phyloP scores from a whole-genome alignment of 2,797 vertebrate species.

The Acanthurus leucopareius region DNA sequence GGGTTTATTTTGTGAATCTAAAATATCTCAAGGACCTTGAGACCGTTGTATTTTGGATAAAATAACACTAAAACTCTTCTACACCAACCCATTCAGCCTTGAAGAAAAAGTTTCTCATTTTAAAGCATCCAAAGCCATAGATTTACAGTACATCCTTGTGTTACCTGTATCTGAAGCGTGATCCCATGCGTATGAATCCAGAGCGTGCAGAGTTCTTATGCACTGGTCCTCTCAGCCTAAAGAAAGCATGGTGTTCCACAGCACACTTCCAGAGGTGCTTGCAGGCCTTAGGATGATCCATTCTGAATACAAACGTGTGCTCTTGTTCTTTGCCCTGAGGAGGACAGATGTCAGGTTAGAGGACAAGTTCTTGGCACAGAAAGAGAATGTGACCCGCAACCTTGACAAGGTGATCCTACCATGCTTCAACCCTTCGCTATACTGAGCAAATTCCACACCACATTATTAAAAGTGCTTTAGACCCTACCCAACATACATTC shows the following conservation, averaged over 20 bases:
- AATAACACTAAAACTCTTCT: not conserved
- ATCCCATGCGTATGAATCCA: constrained; percentile 96
- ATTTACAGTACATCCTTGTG: not conserved
- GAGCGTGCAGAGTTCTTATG: constrained; percentile 91
- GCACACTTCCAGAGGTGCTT: constrained; percentile 99
- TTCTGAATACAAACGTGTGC: constrained; percentile 97
- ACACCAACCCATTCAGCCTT: not conserved
- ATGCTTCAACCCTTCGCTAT: not conserved
- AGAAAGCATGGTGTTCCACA: constrained; percentile 98
- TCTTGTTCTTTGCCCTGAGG: constrained; percentile 96
- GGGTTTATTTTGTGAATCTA: not conserved
- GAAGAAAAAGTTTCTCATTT: too few species aligned
- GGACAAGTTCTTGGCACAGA: not conserved
- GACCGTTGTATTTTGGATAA: not conserved
- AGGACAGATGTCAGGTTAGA: not conserved
- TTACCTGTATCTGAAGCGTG: constrained; percentile 97
- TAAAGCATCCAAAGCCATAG: not conserved
- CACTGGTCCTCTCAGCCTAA: constrained; percentile 96
- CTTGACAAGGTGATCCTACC: not conserved
- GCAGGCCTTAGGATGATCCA: constrained; percentile 99
- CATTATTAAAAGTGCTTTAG: not conserved
- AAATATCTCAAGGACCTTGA: not conserved
- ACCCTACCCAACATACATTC: not conserved
- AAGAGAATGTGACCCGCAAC: not conserved
- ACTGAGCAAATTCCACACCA: not conserved